Evolutionary conservation across 2,797 vertebrate species (phyloP).

Genomic region (Eupleurogrammus muticus): DNA sequence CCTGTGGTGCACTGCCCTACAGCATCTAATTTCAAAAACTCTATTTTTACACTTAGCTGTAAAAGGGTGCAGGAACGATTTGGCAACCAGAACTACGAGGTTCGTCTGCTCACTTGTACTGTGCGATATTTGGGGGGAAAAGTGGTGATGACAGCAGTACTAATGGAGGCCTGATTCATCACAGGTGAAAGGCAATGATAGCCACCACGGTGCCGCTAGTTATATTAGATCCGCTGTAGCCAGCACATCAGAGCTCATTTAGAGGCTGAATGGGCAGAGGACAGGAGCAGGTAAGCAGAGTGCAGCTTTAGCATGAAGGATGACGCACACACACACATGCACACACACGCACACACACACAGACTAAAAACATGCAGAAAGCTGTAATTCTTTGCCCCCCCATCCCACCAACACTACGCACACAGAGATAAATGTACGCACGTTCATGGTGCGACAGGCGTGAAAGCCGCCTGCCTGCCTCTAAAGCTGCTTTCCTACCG

Average conservation of each 20-base stretch:
- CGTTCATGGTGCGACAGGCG: constrained; percentile 9
- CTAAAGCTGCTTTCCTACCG: constrained; percentile 11
- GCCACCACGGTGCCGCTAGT: constrained; percentile 25
- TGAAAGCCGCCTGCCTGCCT: constrained; percentile 34
- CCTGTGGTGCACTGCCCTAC: constrained; percentile 4
- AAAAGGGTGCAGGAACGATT: constrained; percentile 36
- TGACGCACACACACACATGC: constrained; percentile 22
- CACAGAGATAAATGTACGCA: constrained; percentile 18
- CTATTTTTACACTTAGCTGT: constrained; percentile 45
- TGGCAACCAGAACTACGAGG: constrained; percentile 27
- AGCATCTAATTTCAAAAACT: constrained; percentile 40
- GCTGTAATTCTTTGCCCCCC: constrained; percentile 8
- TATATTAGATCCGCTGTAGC: constrained; percentile 22
- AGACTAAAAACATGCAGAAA: constrained; percentile 25
- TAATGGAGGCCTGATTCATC: constrained; percentile 32
- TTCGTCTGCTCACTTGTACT: constrained; percentile 21
- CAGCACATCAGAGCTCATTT: constrained; percentile 24
- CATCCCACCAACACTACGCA: constrained; percentile 1
- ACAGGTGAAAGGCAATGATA: constrained; percentile 17
- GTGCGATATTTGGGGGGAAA: constrained; percentile 23
- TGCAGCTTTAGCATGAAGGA: constrained; percentile 24
- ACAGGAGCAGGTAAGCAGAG: constrained; percentile 30
- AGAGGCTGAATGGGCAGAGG: constrained; percentile 19
- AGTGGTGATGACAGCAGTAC: constrained; percentile 32
- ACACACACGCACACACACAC: constrained; percentile 18